Evolutionary conservation across 2,797 vertebrate genomes (phyloP).

Genomic region (Sebastes paucispinis): DNA sequence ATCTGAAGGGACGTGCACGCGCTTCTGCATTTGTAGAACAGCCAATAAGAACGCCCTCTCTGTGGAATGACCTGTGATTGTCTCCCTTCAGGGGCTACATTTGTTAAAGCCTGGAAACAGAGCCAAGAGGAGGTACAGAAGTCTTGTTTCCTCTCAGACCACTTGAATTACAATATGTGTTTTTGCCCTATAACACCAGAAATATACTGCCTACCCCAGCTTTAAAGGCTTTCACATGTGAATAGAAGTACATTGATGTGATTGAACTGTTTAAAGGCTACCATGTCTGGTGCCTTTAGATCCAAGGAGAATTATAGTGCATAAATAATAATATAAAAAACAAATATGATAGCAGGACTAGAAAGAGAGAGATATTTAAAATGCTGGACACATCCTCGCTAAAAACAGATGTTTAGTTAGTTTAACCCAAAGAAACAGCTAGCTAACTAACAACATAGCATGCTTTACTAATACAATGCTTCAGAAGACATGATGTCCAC

Average conservation of each 20-base stretch:
- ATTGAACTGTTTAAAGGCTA: not conserved
- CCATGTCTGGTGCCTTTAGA: not conserved
- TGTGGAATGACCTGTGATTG: too few relatives aligned
- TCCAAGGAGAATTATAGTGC: not conserved
- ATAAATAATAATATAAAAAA: not conserved
- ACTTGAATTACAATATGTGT: not conserved
- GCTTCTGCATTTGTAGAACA: too few relatives aligned
- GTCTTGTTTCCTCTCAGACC: too few relatives aligned
- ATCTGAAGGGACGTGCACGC: too few relatives aligned
- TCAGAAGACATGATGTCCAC: too few relatives aligned
- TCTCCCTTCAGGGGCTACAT: too few relatives aligned
- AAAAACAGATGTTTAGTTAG: not conserved
- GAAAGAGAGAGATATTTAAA: not conserved
- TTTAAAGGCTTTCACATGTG: not conserved
- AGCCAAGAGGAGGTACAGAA: too few relatives aligned
- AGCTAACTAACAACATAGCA: not conserved
- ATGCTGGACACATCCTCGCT: not conserved
- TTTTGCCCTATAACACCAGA: not conserved
- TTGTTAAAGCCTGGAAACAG: too few relatives aligned
- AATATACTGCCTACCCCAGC: not conserved
- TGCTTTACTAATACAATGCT: not conserved
- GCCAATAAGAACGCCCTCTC: too few relatives aligned
- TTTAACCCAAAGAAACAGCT: not conserved
- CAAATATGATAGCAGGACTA: not conserved
- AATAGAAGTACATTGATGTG: not conserved